Base-by-base conservation (phyloP, 2,797 vertebrate genomes). In the Platalea minor region DNA sequence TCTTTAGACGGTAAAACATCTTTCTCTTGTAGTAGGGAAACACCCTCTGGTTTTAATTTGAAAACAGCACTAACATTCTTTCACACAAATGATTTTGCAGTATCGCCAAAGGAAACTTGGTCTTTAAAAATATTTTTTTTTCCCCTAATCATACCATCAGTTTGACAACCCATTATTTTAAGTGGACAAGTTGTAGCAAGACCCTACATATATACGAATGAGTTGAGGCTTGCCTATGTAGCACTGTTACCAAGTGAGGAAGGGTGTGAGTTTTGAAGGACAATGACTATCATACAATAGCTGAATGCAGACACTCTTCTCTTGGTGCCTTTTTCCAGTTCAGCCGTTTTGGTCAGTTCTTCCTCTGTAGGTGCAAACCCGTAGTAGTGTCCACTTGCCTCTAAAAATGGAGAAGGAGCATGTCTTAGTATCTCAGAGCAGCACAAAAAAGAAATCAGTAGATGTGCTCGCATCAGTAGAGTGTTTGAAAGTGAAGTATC, bases 191-290 rank as follows among this genome's bases (percentile, higher is more conserved):
- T 56, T 85, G 33, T 89, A 91, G 48, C 31, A 37, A 67, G 54
- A 43, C 45, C 46, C 19, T 7, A 7, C 1, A 1, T 41, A 8
- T 3, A 11, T 26, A 11, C 0, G 2, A 57, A 17, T 61, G 39
- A 91, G 23, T 18, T 67, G 57, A 73, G 68, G 17, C 43, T 70
- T 89, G 41, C 33, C 67, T 63, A 0, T 39, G 11, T 31, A 45
- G n/a, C 31, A 18, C 13, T 35, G 24, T 59, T 69, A 50, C 0
- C 31, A 29, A 37, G 48, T 17, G 39, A 70, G 28, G 25, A 65
- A 77, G 20, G 13, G 28, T 37, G 28, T 37, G 53, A 60, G 20
- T 35, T 87, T 65, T 70, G 70, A 74, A 74, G 68, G n/a, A 45
- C 13, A 24, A 6, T 19, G 24, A 15, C 28, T 68, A 0, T 37